A percentile compares a stretch with the other conserved stretches of the same genome.
Evolutionary conservation across 2,888 invertebrate species (phyloP).

Genomic region (Cryptophagus acutangulus): DNA sequence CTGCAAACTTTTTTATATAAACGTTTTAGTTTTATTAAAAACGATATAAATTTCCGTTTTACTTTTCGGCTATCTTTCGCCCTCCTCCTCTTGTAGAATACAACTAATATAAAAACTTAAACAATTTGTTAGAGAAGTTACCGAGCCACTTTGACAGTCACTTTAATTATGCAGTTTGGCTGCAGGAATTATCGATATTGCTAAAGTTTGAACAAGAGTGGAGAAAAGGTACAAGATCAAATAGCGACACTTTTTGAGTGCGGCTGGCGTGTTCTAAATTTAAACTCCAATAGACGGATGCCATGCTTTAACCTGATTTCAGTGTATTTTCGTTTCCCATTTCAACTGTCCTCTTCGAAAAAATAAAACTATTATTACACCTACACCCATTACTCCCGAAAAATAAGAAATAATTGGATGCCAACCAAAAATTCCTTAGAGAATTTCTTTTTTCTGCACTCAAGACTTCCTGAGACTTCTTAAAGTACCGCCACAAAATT

Average conservation of each 20-base stretch:
- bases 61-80: too few species aligned
- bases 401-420: too few species aligned
- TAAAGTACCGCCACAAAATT: too few species aligned
- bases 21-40: too few species aligned
- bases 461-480: too few species aligned
- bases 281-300: background rate
- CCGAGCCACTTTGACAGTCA: background rate
- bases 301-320: background rate
- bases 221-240: background rate
- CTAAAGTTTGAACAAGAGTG: conserved; percentile 14
- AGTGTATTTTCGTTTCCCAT: background rate
- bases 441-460: too few species aligned
- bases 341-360: too few species aligned
- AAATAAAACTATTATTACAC: too few species aligned
- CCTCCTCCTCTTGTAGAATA: background rate
- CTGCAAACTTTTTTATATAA: too few species aligned
- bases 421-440: too few species aligned
- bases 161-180: conserved; percentile 1
- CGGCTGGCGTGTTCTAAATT: background rate
- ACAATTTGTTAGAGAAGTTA: background rate
- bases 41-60: too few species aligned
- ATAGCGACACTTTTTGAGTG: conserved; percentile 7
- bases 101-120: background rate
- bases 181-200: conserved; percentile 13
- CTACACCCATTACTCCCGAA: too few species aligned